phyloP scores from a whole-genome alignment of 1,140 invertebrate species.

The Eueides isabella region DNA sequence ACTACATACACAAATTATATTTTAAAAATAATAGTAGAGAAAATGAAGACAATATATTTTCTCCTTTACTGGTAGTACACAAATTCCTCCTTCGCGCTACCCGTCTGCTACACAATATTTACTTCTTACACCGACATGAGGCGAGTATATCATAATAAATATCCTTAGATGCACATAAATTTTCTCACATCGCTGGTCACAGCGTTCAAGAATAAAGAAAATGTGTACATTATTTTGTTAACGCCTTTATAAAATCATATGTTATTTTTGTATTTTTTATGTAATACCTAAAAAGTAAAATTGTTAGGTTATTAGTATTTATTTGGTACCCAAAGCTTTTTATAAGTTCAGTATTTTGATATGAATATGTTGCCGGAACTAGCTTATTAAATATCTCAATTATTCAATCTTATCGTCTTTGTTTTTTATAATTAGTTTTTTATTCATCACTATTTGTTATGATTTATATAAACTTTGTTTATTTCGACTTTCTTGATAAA shows the following conservation, averaged over 20 bases:
- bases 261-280: too few species aligned
- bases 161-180: slow-evolving; percentile 7
- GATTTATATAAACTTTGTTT: too few species aligned
- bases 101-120: slow-evolving; percentile 9
- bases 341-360: too few species aligned
- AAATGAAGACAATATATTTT: neutral
- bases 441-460: too few species aligned
- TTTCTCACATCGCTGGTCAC: neutral
- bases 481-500: too few species aligned
- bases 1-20: neutral
- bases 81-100: neutral
- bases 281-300: too few species aligned
- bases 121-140: slow-evolving; percentile 11
- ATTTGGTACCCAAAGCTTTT: too few species aligned
- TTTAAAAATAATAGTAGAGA: neutral
- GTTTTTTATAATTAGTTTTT: too few species aligned
- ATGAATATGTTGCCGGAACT: too few species aligned
- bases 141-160: slow-evolving; percentile 4
- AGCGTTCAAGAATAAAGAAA: neutral
- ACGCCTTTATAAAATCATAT: neutral
- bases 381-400: too few species aligned
- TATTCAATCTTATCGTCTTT: too few species aligned
- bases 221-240: neutral
- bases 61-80: neutral
- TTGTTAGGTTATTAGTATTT: too few species aligned